These are phyloP conservation scores for Anastrepha obliqua DNA, from an alignment of 1,140 invertebrate genomes.

Conservation along the genomic window DNA sequence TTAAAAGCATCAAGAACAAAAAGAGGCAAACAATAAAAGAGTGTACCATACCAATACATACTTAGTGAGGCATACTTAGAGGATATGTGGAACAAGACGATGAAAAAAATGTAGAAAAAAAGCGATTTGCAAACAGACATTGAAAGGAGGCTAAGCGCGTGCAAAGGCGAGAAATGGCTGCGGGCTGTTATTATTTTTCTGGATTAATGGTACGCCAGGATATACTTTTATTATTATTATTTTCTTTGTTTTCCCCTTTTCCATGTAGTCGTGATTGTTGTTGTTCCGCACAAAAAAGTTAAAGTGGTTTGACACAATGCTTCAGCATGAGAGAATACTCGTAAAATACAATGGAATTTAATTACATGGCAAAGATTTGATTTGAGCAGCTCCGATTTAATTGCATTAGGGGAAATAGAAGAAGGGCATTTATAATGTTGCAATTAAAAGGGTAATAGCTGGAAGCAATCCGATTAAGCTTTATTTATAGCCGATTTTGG, in stretches of 20 bases:
- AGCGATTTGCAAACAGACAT: not conserved
- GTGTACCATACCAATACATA: no score
- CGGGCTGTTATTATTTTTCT: not conserved
- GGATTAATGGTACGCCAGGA: not conserved
- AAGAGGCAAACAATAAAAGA: not conserved
- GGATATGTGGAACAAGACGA: not conserved
- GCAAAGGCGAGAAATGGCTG: not conserved
- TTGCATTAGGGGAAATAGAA: not conserved
- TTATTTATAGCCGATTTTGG: not conserved
- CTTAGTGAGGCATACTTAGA: not conserved
- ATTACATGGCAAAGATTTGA: slow-evolving; percentile 21
- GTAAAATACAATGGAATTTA: slow-evolving; percentile 8
- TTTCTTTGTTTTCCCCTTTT: not conserved
- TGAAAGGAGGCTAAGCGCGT: not conserved
- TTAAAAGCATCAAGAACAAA: not conserved
- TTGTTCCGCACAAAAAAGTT: not conserved
- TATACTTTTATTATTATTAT: not conserved
- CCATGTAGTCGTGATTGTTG: not conserved
- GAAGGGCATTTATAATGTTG: not conserved
- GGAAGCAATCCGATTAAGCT: not conserved
- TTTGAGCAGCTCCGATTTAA: not conserved
- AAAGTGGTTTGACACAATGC: not conserved
- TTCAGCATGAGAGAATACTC: not conserved
- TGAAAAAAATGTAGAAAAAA: not conserved
- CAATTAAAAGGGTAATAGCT: not conserved